Conservation (phyloP, 2,113 vertebrate genomes). For the Podiceps cristatus region DNA sequence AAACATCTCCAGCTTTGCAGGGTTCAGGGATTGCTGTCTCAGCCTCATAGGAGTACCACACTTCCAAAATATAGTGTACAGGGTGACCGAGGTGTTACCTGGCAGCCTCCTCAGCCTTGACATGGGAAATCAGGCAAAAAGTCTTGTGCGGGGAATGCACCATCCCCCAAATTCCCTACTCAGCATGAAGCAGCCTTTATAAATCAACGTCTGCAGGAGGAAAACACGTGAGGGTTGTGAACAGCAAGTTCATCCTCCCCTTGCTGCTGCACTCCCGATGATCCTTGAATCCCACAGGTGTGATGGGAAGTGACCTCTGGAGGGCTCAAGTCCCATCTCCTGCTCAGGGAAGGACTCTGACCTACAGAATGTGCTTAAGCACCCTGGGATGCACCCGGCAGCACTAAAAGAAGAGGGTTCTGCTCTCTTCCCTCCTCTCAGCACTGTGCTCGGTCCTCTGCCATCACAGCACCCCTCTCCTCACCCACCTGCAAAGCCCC, state of each 20-base stretch:
- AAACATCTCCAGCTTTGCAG: not conserved
- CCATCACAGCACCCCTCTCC: not conserved
- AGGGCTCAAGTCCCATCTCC: not conserved
- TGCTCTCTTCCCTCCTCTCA: not conserved
- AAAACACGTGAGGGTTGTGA: not conserved
- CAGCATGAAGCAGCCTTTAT: conserved; percentile 1
- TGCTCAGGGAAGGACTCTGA: not conserved
- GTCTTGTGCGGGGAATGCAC: not conserved
- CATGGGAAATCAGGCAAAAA: not conserved
- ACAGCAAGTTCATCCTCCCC: not conserved
- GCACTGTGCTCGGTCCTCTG: rapidly evolving
- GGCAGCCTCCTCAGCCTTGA: not conserved
- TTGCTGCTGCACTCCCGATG: not conserved
- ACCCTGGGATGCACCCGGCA: not conserved
- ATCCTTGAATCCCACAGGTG: not conserved
- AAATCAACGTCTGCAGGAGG: conserved; percentile 20
- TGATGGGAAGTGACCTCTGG: not conserved
- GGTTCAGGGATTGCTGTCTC: not conserved
- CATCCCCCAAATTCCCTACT: conserved; percentile 4
- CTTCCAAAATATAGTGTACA: not conserved
- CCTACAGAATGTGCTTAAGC: not conserved
- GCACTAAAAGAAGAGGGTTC: not conserved
- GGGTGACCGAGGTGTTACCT: not conserved
- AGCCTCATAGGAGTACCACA: not conserved
- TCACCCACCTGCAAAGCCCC: not conserved